Evolutionary conservation across 2,888 invertebrate genomes (phyloP), one percentile per base, ranked within the genome.

Genomic region (Homarus gammarus): DNA sequence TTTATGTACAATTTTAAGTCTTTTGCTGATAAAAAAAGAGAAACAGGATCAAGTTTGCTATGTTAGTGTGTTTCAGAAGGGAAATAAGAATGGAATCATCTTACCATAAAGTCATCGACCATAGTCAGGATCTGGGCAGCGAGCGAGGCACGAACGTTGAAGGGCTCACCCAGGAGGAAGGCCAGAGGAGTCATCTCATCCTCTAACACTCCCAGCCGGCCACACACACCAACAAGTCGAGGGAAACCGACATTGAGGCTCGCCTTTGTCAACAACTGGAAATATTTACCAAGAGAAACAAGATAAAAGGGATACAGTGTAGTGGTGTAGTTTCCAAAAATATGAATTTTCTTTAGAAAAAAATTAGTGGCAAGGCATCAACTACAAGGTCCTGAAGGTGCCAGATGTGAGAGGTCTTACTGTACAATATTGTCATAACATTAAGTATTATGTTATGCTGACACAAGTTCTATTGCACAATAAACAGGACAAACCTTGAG

Each of bases 101-200:
- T 75, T 51, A 91, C 91, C 83, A 91, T 88, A 44, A 91, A 88
- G 61, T 91, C 91, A 61, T 91, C 91, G 51, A 91, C 89, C 81
- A 91, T 85, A 27, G 88, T 89, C n/a, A 91, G 86, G n/a, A 91
- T 72, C 64, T 91, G 91, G 31, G 91, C 91, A 0, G 88, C 91
- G 12, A 91, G 83, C 18, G 91, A 88, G 12, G 91, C 91, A n/a
- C 91, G 82, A 0, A 88, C 89, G 38, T 73, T 89, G 81, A 88
- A 91, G 44, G 88, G n/a, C 33, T 91, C 91, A 27, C 83, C 89
- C 40, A 91, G 79, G 27, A 91, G 49, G 33, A 61, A 31, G 2
- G 70, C 70, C 10, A 91, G 72, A 0, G 89, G 91, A 31, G 91
- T 91, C 82, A 91, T 33, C 72, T 91, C 91, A 8, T 79, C 85